A percentile compares a stretch with the other conserved stretches of the same genome.
Evolutionary conservation across 1,140 invertebrate genomes (phyloP).

Genomic region (Cardiocondyla obscurior): DNA sequence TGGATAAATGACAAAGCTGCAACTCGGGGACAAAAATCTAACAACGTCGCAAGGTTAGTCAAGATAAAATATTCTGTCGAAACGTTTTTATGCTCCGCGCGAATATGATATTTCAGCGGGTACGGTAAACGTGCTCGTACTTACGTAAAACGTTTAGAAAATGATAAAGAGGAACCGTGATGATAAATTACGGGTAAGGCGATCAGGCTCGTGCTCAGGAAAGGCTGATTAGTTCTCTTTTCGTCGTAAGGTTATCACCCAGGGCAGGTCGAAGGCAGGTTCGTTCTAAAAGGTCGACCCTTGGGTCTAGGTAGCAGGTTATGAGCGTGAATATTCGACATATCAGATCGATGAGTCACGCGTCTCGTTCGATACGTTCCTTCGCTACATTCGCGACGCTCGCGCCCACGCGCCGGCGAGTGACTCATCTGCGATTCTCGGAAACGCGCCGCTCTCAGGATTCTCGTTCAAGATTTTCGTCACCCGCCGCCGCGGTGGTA

Average conservation of each 20-base stretch:
- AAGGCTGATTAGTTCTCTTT: too few species aligned
- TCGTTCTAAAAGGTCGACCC: too few species aligned
- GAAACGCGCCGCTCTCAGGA: conserved; percentile 50
- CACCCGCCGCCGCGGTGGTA: neutral
- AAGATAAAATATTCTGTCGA: too few species aligned
- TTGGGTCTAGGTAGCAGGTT: conserved; percentile 57
- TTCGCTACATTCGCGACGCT: conserved; percentile 65
- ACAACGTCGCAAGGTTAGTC: neutral
- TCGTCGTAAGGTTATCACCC: too few species aligned
- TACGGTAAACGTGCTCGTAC: too few species aligned
- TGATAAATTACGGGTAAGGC: too few species aligned
- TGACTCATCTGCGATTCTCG: conserved; percentile 70
- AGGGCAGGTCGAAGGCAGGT: neutral
- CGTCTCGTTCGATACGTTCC: conserved; percentile 72
- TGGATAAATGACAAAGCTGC: neutral
- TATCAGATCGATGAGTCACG: conserved; percentile 72
- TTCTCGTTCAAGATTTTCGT: conserved; percentile 66
- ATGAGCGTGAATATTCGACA: conserved; percentile 65
- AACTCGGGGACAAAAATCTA: neutral
- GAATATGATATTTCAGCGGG: too few species aligned
- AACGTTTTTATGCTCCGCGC: too few species aligned
- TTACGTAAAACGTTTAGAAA: too few species aligned
- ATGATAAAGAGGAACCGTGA: too few species aligned
- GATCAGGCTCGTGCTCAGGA: too few species aligned
- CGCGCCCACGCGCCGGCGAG: conserved; percentile 60